These are phyloP conservation scores for Dipodomys merriami DNA, from an alignment of 2,113 vertebrate genomes.

Conservation along the genomic window DNA sequence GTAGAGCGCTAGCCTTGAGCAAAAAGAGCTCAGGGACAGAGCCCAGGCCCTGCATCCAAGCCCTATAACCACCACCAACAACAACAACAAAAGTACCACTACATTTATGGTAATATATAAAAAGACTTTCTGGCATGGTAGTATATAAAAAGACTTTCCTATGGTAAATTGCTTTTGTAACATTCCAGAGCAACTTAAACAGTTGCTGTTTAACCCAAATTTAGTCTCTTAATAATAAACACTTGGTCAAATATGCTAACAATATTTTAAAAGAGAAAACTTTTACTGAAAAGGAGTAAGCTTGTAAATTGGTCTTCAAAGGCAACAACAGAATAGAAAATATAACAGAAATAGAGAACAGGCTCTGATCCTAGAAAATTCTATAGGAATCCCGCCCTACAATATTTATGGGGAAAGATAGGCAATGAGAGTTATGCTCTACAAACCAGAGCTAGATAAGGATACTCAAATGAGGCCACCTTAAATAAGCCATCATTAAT, in stretches of 20 bases:
- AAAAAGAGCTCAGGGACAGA: too few species aligned
- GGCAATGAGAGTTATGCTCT: not conserved
- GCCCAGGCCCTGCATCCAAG: too few species aligned
- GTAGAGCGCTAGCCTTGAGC: too few species aligned
- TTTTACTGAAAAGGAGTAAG: conserved; percentile 43
- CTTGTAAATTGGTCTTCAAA: not conserved
- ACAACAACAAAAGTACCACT: too few species aligned
- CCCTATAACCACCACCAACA: too few species aligned
- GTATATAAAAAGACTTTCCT: not conserved
- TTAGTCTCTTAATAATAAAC: conserved; percentile 55
- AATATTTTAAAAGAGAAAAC: conserved; percentile 54
- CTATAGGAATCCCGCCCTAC: not conserved
- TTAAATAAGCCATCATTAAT: not conserved
- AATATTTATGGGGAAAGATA: conserved; percentile 32
- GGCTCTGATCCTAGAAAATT: not conserved
- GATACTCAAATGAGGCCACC: not conserved
- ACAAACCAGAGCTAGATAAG: conserved; percentile 22
- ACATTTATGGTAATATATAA: too few species aligned
- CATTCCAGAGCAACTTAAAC: conserved; percentile 40
- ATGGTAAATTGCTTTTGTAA: not conserved
- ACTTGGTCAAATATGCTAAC: conserved; percentile 1
- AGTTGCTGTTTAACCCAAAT: not conserved
- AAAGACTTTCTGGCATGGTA: too few species aligned
- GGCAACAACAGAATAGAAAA: not conserved
- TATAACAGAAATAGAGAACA: not conserved